Evolutionary conservation across 1,140 invertebrate species (phyloP), one percentile per base, ranked within the genome.

Genomic region (Dendrolimus punctatus): DNA sequence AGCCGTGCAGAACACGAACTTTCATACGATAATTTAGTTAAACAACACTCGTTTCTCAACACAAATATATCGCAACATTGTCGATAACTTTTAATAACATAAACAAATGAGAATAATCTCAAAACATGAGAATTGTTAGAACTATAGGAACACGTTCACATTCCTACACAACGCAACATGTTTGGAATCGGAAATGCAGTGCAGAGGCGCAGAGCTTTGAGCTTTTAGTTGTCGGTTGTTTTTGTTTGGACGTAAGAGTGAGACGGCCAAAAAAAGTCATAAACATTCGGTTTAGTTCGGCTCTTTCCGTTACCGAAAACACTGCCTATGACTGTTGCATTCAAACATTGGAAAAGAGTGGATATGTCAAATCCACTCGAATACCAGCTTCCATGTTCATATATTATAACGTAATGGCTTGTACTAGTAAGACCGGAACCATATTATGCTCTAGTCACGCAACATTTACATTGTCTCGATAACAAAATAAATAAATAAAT

Each of bases 231-330:
- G 64, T 65, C 5, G 46, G 66, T 60, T 80, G 75, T 79, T 78
- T 74, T 82, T 76, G 72, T 78, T 67, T 58, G 67, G 59, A 68
- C 45, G 65, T 43, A 47, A 58, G 73, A 85, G 71, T 51, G 75
- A 74, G 80, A 83, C 60, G 56, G 68, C 60, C 50, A 73, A 70
- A 80, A 60, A 79, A 66, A 68, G 76, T 71, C 68, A 71, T 72
- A 68, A 73, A 72, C 73, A 72, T 76, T 83, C 80, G 81, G 69
- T 43, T 47, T 52, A 62, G 54, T 58, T 82, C 81, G 81, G 68
- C 57, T 54, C 44, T 57, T 73, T 76, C 66, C 81, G 81, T 64
- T 37, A 51, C 8, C 53, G 54, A n/a, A 23, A 23, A 3, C 40
- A 48, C 55, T 61, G 64, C 59, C 23, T 23, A 23, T 64, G 70